These are phyloP conservation scores for Pelochelys cantorii DNA, from an alignment of 2,797 vertebrate genomes.

Conservation along the genomic window DNA sequence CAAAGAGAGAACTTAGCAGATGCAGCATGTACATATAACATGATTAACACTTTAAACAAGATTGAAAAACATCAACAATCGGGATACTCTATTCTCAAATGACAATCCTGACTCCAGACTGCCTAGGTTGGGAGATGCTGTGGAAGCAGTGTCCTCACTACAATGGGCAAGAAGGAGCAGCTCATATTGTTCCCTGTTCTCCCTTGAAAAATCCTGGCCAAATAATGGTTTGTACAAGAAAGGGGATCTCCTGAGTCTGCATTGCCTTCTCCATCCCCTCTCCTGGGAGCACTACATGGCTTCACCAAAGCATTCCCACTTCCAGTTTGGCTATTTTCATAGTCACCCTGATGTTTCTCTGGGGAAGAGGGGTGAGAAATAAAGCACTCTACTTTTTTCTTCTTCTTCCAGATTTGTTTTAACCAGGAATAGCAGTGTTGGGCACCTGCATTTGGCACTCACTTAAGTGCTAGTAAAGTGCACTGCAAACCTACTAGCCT, in stretches of 20 bases:
- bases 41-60: neutral
- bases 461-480: neutral
- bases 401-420: neutral
- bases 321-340: neutral
- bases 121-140: neutral
- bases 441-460: neutral
- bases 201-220: neutral
- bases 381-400: neutral
- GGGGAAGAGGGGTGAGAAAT: neutral
- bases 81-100: neutral
- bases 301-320: neutral
- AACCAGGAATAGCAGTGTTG: neutral
- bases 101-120: neutral
- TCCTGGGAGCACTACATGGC: neutral
- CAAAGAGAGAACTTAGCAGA: slow-evolving; percentile 49
- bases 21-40: neutral
- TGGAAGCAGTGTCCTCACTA: neutral
- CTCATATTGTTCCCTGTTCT: neutral
- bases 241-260: neutral
- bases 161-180: neutral
- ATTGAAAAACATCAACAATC: neutral
- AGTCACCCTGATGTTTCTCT: neutral
- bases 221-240: neutral
- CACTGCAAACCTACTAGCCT: neutral
- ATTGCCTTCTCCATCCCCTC: neutral